Evolutionary conservation across 2,888 invertebrate species (phyloP).

Genomic region (Schizotus pectinicornis): DNA sequence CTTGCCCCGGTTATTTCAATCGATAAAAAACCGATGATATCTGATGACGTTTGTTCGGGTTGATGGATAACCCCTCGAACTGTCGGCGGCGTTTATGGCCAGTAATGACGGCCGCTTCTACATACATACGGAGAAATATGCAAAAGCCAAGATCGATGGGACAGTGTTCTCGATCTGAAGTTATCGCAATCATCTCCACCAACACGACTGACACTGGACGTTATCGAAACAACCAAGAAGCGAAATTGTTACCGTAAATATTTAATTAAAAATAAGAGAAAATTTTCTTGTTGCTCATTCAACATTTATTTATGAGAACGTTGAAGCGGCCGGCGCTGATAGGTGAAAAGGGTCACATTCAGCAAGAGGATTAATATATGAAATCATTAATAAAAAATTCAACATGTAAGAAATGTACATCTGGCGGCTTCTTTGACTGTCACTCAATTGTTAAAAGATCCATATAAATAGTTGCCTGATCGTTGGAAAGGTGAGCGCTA

Average conservation of each 20-base stretch:
- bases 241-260: conserved; percentile 8
- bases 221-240: conserved; percentile 19
- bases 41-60: conserved; percentile 35
- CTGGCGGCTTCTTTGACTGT: conserved; percentile 51
- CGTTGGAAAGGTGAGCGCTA: conserved; percentile 25
- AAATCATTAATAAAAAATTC: conserved; percentile 48
- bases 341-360: conserved; percentile 43
- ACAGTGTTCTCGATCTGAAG: conserved; percentile 18
- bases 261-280: conserved; percentile 15
- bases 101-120: conserved; percentile 33
- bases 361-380: conserved; percentile 46
- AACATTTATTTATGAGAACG: conserved; percentile 28
- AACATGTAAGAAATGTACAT: conserved; percentile 44
- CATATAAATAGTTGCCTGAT: conserved; percentile 48
- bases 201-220: conserved; percentile 22
- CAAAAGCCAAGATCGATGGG: conserved; percentile 29
- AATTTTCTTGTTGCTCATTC: conserved; percentile 9
- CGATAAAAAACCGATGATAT: conserved; percentile 17
- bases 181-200: conserved; percentile 26
- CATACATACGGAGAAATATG: conserved; percentile 18
- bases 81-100: conserved; percentile 41
- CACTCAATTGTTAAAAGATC: conserved; percentile 53
- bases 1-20: no score
- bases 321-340: conserved; percentile 43
- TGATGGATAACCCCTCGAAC: conserved; percentile 38